Evolutionary conservation across 2,888 invertebrate species (phyloP).

Genomic region (Rhingia campestris): DNA sequence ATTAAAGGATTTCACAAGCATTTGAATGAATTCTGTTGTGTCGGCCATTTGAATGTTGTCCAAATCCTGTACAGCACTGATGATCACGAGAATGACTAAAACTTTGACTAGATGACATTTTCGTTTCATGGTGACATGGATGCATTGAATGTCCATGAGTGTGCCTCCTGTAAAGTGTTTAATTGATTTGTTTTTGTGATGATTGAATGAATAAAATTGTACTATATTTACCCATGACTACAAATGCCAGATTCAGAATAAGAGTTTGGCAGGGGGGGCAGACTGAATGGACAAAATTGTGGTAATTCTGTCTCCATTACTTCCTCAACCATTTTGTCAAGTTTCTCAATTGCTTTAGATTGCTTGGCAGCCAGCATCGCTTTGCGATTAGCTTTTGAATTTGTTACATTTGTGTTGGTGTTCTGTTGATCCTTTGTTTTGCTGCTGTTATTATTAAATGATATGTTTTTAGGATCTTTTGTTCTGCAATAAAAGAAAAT

Average conservation of each 20-base stretch:
- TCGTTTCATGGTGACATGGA: conserved; percentile 76
- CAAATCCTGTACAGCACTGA: conserved; percentile 81
- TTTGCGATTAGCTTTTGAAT: conserved; percentile 80
- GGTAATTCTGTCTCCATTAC: conserved; percentile 81
- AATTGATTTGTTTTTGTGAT: neutral
- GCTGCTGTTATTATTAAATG: conserved; percentile 73
- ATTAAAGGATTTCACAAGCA: conserved; percentile 80
- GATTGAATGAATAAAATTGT: neutral
- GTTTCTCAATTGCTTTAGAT: conserved; percentile 82
- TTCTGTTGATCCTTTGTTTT: conserved; percentile 78
- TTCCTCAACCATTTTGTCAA: conserved; percentile 83
- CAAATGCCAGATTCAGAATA: conserved; percentile 81
- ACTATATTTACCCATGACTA: conserved; percentile 79
- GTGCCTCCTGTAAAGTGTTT: conserved; percentile 68
- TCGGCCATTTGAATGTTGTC: conserved; percentile 78
- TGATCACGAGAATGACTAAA: conserved; percentile 80
- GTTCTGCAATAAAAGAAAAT: conserved; percentile 28
- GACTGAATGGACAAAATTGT: conserved; percentile 78
- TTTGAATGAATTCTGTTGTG: conserved; percentile 81
- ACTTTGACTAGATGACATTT: conserved; percentile 81
- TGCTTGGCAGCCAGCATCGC: conserved; percentile 81
- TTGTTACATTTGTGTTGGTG: conserved; percentile 77
- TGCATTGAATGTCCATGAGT: conserved; percentile 75
- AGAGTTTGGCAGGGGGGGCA: conserved; percentile 80
- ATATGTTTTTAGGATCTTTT: conserved; percentile 65